Conservation (phyloP, 2,797 vertebrate genomes). For the Eurystomus glaucurus region DNA sequence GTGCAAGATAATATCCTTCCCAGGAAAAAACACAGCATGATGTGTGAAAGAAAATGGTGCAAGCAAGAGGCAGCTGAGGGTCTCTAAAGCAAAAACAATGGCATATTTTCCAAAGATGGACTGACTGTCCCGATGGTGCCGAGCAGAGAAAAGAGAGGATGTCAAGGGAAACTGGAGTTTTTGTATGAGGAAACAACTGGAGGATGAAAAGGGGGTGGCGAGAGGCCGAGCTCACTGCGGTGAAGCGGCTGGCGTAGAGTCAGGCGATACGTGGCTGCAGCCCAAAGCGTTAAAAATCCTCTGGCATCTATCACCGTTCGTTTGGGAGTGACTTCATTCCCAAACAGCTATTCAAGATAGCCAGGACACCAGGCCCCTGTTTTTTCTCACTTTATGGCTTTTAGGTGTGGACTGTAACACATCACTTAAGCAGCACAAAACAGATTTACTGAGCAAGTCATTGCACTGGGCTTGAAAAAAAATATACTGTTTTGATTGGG, state of each 20-base stretch:
- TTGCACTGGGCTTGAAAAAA: constrained; percentile 10
- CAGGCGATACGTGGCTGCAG: constrained; percentile 35
- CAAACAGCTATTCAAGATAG: constrained; percentile 48
- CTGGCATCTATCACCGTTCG: constrained; percentile 35
- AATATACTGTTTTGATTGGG: constrained; percentile 46
- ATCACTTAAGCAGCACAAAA: constrained; percentile 20
- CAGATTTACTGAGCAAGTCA: constrained; percentile 32
- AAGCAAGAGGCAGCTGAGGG: not conserved
- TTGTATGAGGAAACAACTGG: constrained; percentile 14
- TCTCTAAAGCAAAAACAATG: not conserved
- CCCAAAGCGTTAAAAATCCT: constrained; percentile 44
- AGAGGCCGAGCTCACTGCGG: constrained; percentile 6
- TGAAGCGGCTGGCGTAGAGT: not conserved
- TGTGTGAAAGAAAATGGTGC: not conserved
- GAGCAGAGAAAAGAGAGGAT: not conserved
- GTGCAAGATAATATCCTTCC: constrained; percentile 39
- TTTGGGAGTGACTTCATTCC: constrained; percentile 57
- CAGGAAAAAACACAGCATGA: constrained; percentile 39
- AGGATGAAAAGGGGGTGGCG: constrained; percentile 16
- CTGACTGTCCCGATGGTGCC: not conserved
- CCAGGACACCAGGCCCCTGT: constrained; percentile 37
- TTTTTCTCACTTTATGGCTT: constrained; percentile 51
- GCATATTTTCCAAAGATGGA: not conserved
- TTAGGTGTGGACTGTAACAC: constrained; percentile 65
- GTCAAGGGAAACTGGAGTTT: constrained; percentile 35